Conservation (phyloP, 2,888 invertebrate species). For the Athalia circularis region DNA sequence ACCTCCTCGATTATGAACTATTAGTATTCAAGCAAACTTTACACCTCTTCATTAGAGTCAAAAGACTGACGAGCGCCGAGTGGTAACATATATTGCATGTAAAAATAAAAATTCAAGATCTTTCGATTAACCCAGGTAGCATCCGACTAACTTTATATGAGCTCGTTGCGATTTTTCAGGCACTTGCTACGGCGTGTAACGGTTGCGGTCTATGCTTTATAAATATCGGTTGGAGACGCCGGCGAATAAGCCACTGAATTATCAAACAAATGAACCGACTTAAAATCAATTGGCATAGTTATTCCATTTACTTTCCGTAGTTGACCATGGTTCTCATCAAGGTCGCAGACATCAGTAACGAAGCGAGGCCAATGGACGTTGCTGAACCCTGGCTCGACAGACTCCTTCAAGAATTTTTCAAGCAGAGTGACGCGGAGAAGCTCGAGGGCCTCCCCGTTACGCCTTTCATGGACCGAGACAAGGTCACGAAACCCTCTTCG, state of each 20-base stretch:
- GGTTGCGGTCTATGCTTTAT: too few species aligned
- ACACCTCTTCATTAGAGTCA: background rate
- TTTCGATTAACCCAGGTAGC: too few species aligned
- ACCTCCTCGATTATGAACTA: too few species aligned
- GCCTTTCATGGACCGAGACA: constrained; percentile 91
- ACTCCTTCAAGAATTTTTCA: constrained; percentile 84
- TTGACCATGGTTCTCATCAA: constrained; percentile 88
- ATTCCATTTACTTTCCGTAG: constrained; percentile 70
- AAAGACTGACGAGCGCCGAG: background rate
- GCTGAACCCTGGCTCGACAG: constrained; percentile 90
- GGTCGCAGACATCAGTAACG: constrained; percentile 90
- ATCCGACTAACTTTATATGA: too few species aligned
- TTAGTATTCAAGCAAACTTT: too few species aligned
- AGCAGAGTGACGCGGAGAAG: constrained; percentile 88
- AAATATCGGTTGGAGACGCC: too few species aligned
- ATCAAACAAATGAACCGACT: background rate
- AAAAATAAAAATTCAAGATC: too few species aligned
- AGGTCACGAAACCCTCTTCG: constrained; percentile 88
- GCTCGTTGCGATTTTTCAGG: constrained; percentile 2
- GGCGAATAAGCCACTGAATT: too few species aligned
- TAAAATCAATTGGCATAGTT: background rate
- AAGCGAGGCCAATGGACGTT: constrained; percentile 88
- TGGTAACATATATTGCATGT: background rate
- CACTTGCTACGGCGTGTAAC: background rate
- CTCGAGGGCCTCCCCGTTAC: constrained; percentile 88